Evolutionary conservation across 1,140 invertebrate species (phyloP), one percentile per base, ranked within the genome.

Genomic region (Aphaenogaster floridana): DNA sequence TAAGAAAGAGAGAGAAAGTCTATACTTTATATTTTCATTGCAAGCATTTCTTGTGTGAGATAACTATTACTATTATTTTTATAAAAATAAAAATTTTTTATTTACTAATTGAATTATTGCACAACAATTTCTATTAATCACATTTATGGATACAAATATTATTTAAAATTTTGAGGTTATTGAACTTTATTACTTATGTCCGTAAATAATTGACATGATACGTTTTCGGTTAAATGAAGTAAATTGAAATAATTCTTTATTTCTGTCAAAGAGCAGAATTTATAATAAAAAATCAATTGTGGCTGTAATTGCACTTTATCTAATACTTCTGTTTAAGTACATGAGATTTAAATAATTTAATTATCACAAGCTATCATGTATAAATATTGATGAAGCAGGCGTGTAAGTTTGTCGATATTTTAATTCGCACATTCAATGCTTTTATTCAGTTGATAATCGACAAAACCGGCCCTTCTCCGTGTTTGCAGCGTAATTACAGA

Each of bases 401-500:
- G 13, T 28, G 13, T 28, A 52, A 36, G 45, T 52, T 68, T 11
- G 34, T 54, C 64, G 5, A 81, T 57, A 80, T 71, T 48, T 79
- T 66, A 66, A 50, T 39, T 81, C 48, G 36, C n/a, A 17, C n/a
- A 36, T 61, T 50, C 34, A 11, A 50, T 50, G 21, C 48, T 50
- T 54, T 64, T 66, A 50, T 61, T 52, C 28, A 34, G 42, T 17
- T 7, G 39, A 68, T 36, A 39, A 17, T 36, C 39, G 63, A 59
- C 59, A 68, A 42, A 17, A 50, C 28, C 6, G 42, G n/a, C 21
- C 9, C 5, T 21, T 34, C 36, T 66, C 42, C 42, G 50, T 36
- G 69, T 76, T 85, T 68, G 54, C 36, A 68, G 36, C 13, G 11
- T 69, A 72, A 84, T 85, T 45, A 77, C 45, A 74, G 71, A 69